Conservation (phyloP, 2,888 invertebrate species). For the Hipparchia sbordonii region DNA sequence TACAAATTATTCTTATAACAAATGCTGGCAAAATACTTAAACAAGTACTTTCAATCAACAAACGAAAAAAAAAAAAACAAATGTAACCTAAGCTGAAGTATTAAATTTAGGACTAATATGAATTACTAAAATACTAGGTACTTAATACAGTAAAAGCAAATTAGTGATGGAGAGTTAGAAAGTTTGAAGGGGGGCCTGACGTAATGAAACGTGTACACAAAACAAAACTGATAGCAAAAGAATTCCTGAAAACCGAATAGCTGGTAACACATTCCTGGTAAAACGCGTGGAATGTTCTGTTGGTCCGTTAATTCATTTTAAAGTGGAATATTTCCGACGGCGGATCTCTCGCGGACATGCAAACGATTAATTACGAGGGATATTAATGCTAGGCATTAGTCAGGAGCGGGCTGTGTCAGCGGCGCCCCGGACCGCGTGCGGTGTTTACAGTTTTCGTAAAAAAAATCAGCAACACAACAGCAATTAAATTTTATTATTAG, state of each 20-base stretch:
- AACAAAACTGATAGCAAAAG: slow-evolving; percentile 17
- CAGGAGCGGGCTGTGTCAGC: slow-evolving; percentile 71
- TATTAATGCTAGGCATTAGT: slow-evolving; percentile 81
- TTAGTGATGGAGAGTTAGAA: neutral
- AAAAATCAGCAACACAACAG: slow-evolving; percentile 34
- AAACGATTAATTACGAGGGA: slow-evolving; percentile 81
- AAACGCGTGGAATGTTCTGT: slow-evolving; percentile 39
- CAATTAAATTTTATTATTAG: slow-evolving; percentile 10
- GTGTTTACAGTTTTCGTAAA: slow-evolving; percentile 36
- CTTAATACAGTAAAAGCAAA: no score
- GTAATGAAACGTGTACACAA: neutral
- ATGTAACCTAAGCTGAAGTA: no score
- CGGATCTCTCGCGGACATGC: slow-evolving; percentile 77
- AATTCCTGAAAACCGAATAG: slow-evolving; percentile 30
- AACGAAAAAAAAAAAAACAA: no score
- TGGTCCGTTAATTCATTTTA: slow-evolving; percentile 67
- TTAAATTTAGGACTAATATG: no score
- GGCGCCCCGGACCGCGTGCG: slow-evolving; percentile 44
- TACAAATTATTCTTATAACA: no score
- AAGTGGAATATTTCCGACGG: slow-evolving; percentile 66
- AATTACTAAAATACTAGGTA: no score
- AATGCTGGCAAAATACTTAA: no score
- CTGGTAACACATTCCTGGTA: slow-evolving; percentile 35
- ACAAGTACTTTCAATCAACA: no score
- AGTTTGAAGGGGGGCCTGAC: neutral